Percentiles rank a stretch among this genome's conserved stretches.
Evolutionary conservation across 2,113 vertebrate species (phyloP).

Genomic region (Cryptomyrus ogoouensis): DNA sequence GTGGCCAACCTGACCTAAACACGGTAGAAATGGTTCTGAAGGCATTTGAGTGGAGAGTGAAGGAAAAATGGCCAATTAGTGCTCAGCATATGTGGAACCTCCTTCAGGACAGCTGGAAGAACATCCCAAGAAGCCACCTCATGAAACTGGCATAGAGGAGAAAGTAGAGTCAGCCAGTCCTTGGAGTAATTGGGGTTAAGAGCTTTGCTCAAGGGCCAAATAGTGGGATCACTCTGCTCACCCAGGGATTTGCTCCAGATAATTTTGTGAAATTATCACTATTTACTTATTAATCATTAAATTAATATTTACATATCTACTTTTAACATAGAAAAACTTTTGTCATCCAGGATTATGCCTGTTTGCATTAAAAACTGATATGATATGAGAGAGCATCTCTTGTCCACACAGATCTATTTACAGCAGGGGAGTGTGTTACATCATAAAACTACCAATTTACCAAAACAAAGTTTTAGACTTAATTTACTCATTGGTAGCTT

Average conservation of each 20-base stretch:
- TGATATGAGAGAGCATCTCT: too few relatives aligned
- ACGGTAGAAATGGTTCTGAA: background rate
- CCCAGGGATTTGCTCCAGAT: background rate
- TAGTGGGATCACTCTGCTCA: background rate
- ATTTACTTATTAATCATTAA: background rate
- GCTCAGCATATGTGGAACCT: background rate
- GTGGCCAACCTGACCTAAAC: background rate
- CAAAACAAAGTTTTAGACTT: background rate
- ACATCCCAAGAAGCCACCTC: background rate
- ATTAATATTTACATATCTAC: background rate
- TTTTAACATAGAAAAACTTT: background rate
- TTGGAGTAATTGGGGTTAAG: background rate
- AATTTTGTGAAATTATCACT: background rate
- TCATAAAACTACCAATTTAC: background rate
- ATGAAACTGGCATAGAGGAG: background rate
- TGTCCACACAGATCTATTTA: background rate
- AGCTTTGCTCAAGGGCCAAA: background rate
- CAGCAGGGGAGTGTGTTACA: background rate
- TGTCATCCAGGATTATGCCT: too few relatives aligned
- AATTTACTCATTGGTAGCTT: background rate
- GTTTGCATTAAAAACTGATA: too few relatives aligned
- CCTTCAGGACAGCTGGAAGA: background rate
- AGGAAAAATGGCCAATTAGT: background rate
- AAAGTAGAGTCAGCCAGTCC: background rate
- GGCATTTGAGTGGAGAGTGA: background rate